These are phyloP conservation scores for Malurus cyaneus DNA, from an alignment of 2,113 vertebrate genomes.

Conservation along the genomic window DNA sequence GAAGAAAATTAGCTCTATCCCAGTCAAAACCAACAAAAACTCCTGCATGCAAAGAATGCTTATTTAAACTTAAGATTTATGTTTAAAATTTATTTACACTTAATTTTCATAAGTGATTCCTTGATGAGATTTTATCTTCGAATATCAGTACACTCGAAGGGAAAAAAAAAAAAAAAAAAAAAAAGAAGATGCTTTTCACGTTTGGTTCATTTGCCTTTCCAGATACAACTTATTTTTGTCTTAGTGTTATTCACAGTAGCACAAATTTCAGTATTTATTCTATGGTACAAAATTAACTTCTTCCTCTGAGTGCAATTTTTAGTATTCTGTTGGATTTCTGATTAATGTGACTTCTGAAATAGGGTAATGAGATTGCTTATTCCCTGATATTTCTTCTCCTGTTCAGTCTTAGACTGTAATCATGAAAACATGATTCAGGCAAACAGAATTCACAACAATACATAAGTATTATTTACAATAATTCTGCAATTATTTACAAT, in stretches of 20 bases:
- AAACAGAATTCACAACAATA: not conserved
- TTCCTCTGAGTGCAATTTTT: not conserved
- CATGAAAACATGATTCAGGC: not conserved
- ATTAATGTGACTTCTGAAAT: not conserved
- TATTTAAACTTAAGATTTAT: not conserved
- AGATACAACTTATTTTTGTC: not conserved
- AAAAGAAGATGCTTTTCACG: not conserved
- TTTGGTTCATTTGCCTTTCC: not conserved
- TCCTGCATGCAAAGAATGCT: not conserved
- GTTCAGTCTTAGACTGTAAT: not conserved
- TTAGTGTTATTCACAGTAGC: not conserved
- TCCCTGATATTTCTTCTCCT: not conserved
- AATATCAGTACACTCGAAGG: fast-evolving
- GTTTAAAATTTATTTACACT: not conserved
- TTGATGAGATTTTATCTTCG: not conserved
- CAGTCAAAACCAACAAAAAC: not conserved
- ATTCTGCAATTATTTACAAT: not conserved
- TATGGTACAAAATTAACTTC: not conserved
- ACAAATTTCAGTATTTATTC: not conserved
- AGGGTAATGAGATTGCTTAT: not conserved
- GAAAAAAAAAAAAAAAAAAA: not conserved
- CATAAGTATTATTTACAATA: not conserved
- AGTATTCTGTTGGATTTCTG: not conserved
- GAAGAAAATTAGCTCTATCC: not conserved
- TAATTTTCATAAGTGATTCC: not conserved